Base-by-base conservation (phyloP, 2,888 invertebrate genomes). In the Scrobipalpa atriplicella region DNA sequence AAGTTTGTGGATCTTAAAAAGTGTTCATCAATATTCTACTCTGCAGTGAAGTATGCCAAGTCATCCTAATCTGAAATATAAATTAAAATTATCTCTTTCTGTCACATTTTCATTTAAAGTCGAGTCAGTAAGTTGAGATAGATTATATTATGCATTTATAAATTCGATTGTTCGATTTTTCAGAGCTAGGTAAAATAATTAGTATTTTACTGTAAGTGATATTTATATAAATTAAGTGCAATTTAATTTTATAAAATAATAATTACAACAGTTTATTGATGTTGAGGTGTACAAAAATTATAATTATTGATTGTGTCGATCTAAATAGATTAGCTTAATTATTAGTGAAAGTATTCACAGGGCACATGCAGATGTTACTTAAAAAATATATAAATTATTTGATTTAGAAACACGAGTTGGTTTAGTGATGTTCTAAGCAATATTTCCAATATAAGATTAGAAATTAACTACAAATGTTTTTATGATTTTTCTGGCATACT, bases 141-240 rank as follows among this genome's bases (percentile, higher is more conserved):
- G 18, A 52, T n/a, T 29, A 29, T 11, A n/a, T 11, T 51, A 56
- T 39, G 52, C 60, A 61, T 47, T 18, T 54, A 65, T 51, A 38
- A 39, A 61, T 54, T 64, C 19, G 41, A 61, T 61, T 60, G 58
- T 60, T 61, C 61, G 39, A 8, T 18, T 21, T 52, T 52, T 18
- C 18, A 62, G 11, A 19, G 61, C 68, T 74, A 76, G 75, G 76
- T 76, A 75, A 74, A 76, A 76, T 76, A 13, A 43, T 76, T 76
- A 71, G 71, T 70, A 71, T 66, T 5, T 13, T 18, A 13, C 2
- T 13, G 7, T 47, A 62, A 47, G 16, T 36, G 61, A 39, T 61
- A 39, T 56, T 64, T 65, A 58, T 65, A 61, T 21, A 47, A 68
- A 60, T 69, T 76, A 77, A 76, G 76, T 76, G 76, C 75, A 77